phyloP scores from a whole-genome alignment of 2,113 vertebrate species.

The Pica pica region DNA sequence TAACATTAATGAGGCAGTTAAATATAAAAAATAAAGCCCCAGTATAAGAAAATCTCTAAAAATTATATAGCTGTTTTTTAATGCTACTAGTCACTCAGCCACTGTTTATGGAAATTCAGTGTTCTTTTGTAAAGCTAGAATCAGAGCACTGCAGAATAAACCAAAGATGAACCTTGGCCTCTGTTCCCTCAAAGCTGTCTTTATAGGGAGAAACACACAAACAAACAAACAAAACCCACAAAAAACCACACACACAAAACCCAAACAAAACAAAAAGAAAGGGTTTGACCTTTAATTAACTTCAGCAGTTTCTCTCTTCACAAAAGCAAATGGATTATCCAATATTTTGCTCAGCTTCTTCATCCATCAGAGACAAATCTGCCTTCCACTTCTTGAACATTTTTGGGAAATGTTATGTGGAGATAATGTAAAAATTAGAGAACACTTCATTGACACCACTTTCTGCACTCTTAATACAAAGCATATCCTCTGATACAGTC shows the following conservation, averaged over 20 bases:
- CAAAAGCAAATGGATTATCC: neutral
- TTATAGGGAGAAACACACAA: neutral
- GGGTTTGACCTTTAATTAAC: neutral
- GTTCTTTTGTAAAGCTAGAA: neutral
- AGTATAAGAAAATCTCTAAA: neutral
- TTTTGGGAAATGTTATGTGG: neutral
- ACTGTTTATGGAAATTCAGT: neutral
- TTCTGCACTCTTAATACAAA: neutral
- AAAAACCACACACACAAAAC: neutral
- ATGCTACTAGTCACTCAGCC: neutral
- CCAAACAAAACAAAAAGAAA: neutral
- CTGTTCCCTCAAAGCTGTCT: neutral
- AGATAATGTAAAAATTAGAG: neutral
- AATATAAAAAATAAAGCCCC: neutral
- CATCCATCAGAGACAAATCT: neutral
- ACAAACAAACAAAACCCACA: neutral
- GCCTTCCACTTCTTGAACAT: neutral
- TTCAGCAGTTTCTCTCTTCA: neutral
- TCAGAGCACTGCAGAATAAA: neutral
- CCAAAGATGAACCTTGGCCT: neutral
- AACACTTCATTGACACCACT: neutral
- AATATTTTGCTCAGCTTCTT: neutral
- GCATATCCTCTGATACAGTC: neutral
- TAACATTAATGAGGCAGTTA: conserved; percentile 25
- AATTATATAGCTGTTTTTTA: neutral